Evolutionary conservation across 1,140 invertebrate species (phyloP).

Genomic region (Samia ricini): DNA sequence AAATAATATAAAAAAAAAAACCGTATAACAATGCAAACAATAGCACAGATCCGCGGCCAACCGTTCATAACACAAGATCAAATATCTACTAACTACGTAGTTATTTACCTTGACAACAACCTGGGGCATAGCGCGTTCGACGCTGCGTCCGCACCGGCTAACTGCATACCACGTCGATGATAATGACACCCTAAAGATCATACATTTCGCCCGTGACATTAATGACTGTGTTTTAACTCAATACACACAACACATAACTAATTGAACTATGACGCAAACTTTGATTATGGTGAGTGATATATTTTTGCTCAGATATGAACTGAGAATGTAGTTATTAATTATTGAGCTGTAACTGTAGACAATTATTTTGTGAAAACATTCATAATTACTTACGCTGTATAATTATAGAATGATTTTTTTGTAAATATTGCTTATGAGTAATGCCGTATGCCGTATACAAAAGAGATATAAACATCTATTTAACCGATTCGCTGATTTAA

Average conservation of each 20-base stretch:
- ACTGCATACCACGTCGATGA: conserved; percentile 6
- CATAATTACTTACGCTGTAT: too few species aligned
- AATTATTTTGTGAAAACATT: too few species aligned
- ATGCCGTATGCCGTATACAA: not conserved
- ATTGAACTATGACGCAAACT: not conserved
- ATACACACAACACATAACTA: conserved; percentile 8
- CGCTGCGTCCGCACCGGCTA: not conserved
- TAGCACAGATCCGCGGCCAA: conserved; percentile 36
- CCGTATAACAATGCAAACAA: conserved; percentile 35
- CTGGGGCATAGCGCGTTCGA: not conserved
- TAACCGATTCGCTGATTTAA: not conserved
- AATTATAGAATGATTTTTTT: too few species aligned
- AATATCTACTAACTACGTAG: conserved; percentile 29
- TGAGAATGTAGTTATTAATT: not conserved
- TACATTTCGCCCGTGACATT: conserved; percentile 13
- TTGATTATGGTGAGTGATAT: not conserved
- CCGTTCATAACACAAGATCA: conserved; percentile 56
- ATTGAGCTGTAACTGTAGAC: too few species aligned
- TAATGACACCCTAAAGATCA: conserved; percentile 2
- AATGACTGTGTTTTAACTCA: conserved; percentile 20
- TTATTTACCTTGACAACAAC: conserved; percentile 52
- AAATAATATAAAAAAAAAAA: not conserved
- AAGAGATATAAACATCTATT: not conserved
- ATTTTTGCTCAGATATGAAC: not conserved
- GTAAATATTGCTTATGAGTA: not conserved